Conservation (phyloP, 1,140 invertebrate genomes). For the Araneus ventricosus region DNA sequence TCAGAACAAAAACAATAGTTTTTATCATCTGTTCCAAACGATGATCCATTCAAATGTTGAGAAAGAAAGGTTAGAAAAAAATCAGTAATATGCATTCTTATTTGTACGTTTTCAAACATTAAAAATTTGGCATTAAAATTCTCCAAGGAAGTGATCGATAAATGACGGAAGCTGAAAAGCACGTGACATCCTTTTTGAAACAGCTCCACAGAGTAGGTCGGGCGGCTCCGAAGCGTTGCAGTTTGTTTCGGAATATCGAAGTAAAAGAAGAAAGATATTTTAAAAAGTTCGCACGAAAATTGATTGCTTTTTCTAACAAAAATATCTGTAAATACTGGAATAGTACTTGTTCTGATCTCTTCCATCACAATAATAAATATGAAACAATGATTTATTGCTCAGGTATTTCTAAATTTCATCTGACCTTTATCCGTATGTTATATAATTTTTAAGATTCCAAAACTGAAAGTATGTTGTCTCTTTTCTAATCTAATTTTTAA, state of each 20-base stretch:
- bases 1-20: no score
- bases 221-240: background rate
- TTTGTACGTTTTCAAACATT: background rate
- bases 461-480: no score
- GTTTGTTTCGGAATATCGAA: background rate
- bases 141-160: background rate
- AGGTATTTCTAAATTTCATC: constrained; percentile 17
- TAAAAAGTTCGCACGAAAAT: background rate
- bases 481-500: no score
- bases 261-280: background rate
- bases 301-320: background rate
- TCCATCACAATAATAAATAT: background rate
- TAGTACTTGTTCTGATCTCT: background rate
- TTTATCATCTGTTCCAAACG: no score
- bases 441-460: background rate
- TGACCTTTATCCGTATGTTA: constrained; percentile 32
- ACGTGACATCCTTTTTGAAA: constrained; percentile 15
- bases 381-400: constrained; percentile 43
- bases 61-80: background rate
- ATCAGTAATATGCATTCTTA: background rate
- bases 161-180: constrained; percentile 1
- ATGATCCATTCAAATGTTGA: no score
- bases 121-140: background rate
- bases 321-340: no score
- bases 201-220: background rate